phyloP scores from a whole-genome alignment of 2,113 vertebrate species.

The Erinaceus europaeus region DNA sequence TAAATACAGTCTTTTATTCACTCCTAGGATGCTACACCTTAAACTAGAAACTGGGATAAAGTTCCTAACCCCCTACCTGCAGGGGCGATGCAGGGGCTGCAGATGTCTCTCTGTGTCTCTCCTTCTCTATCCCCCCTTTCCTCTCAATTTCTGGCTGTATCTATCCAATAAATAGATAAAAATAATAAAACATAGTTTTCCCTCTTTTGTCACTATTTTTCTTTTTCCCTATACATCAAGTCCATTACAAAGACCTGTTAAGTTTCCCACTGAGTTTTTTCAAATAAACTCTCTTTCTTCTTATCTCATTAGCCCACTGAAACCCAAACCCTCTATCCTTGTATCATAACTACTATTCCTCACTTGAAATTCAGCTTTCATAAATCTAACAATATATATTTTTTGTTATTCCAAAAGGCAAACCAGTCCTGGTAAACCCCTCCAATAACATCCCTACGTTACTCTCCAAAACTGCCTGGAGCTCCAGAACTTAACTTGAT shows the following conservation, averaged over 20 bases:
- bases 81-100: too few relatives aligned
- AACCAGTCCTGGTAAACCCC: not conserved
- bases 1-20: not conserved
- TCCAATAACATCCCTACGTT: not conserved
- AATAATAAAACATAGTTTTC: too few relatives aligned
- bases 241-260: not conserved
- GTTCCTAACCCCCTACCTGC: too few relatives aligned
- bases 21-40: not conserved
- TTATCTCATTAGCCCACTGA: not conserved
- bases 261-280: not conserved
- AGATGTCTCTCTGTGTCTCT: too few relatives aligned
- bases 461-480: not conserved
- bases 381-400: not conserved
- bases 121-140: too few relatives aligned
- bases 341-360: not conserved
- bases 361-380: not conserved
- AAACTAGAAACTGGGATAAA: not conserved
- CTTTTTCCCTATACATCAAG: not conserved
- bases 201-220: too few relatives aligned
- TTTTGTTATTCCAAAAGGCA: not conserved
- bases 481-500: not conserved
- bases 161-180: too few relatives aligned
- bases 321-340: not conserved
- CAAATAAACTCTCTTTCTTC: not conserved
- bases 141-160: too few relatives aligned